Base-by-base conservation (phyloP, 1,140 invertebrate genomes). In the Paraescarpia echinospica region DNA sequence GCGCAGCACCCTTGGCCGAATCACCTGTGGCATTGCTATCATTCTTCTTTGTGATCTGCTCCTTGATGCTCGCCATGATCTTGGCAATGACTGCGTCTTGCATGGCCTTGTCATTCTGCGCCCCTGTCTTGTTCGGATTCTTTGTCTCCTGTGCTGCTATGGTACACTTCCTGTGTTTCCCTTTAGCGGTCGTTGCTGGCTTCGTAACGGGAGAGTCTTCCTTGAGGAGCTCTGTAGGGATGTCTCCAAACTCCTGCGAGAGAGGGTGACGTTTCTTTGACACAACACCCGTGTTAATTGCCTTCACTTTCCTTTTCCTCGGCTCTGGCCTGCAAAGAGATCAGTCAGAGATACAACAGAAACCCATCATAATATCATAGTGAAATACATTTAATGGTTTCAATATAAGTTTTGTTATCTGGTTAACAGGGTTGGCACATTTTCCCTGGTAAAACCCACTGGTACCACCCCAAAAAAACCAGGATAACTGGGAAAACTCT, bases 251-350 rank as follows among this genome's bases (percentile, higher is more conserved):
- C 18, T 91, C 48, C 34, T 94, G 93, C n/a, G 95, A 95, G 89
- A 95, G 93, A 14, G 96, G 96, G 94, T 96, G 95, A 35, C 96
- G 93, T 93, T 96, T 95, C 92, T 95, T 94, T 9, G 94, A 94
- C 41, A 95, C 94, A 41, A 94, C 95, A 6, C 95, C 95, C 59
- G 95, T 94, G 34, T 94, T 94, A 93, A 95, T 95, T 9, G 95
- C 94, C 89, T 93, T 94, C 94, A 90, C 94, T 93, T 35, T 93
- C 22, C 48, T 8, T 48, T 91, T 91, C 91, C 41, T 91, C 5
- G 22, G 34, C 27, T 90, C 89, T 34, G 18, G 89, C 18, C 89
- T 90, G 35, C 89, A 90, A 22, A 18, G 27, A 77, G 22, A 77
- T 6, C 22, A 77, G 14, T 77, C 59, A 77, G 9, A 77, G 22